Evolutionary conservation across 2,113 vertebrate genomes (phyloP), one percentile per base, ranked within the genome.

Genomic region (Phyllopteryx taeniolatus): DNA sequence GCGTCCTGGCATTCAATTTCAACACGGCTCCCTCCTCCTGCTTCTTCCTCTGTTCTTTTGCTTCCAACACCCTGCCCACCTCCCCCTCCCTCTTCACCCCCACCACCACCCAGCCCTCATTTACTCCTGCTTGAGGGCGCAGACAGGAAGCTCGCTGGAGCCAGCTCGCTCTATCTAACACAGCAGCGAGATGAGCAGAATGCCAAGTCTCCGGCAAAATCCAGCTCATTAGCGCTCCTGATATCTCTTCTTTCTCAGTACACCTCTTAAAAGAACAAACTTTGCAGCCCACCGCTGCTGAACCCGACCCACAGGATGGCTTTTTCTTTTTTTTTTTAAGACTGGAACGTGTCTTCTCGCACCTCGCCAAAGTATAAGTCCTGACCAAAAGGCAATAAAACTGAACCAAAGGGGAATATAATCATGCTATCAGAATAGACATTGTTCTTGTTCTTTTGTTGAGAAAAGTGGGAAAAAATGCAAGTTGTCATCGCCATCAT

Each of bases 1-100:
- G 90, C 89, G 90, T 89, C 88, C 89, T 90, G 84, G 91, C 88
- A 92, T 92, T 92, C 88, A 88, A 86, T 89, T 92, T 88, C 88
- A 85, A 83, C 86, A 80, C 77, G 84, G 79, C 77, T 84, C 79
- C 79, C 83, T 81, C 78, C 67, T 33, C 49, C 49, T 69, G 51
- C 53, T 69, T 75, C 84, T 80, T 83, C 82, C 86, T 85, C 85
- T 85, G 83, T 87, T 87, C 86, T 83, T 66, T 71, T 85, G 77
- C 83, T 83, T 83, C 83, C 79, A 85, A 83, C 85, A 83, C 77
- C 80, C 78, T 75, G 20, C 20, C 53, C 53, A 17, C 77, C 62
- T 33, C 8, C 46, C 20, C 27, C n/a, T 42, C 19, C 47, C 65
- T 10, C 33, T 12, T 44, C 39, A 9, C 49, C 70, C 42, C 64